Evolutionary conservation across 2,113 vertebrate genomes (phyloP).

Genomic region (Terrapene triunguis): DNA sequence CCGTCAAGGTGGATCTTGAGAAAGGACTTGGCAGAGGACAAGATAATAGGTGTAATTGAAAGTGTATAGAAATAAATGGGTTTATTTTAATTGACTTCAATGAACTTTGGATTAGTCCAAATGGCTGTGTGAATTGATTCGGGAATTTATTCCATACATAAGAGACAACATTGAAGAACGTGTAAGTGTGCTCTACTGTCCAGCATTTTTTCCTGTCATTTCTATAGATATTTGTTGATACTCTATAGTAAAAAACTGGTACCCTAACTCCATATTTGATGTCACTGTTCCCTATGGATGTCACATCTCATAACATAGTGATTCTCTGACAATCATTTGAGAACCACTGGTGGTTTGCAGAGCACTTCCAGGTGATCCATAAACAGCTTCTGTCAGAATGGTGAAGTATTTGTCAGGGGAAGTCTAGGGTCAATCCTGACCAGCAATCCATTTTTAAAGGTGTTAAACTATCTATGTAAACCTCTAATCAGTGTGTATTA

Average conservation of each 20-base stretch:
- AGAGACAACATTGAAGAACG: background rate
- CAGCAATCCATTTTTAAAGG: background rate
- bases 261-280: background rate
- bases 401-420: background rate
- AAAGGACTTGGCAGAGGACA: background rate
- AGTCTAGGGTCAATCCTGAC: background rate
- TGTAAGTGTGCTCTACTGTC: background rate
- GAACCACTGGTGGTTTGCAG: background rate
- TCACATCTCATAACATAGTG: accelerated
- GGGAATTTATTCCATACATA: background rate
- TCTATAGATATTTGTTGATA: background rate
- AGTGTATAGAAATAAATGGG: background rate
- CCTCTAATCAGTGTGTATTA: background rate
- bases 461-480: background rate
- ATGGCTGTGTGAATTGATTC: background rate
- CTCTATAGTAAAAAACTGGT: background rate
- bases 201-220: background rate
- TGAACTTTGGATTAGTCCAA: background rate
- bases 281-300: background rate
- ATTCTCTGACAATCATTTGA: background rate
- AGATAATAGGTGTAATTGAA: background rate
- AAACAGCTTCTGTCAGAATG: background rate
- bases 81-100: background rate
- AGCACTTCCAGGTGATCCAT: background rate
- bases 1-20: background rate